A percentile compares a stretch with the other conserved stretches of the same genome.
Conservation (phyloP, 92 coral and sea anemone species). For the Epizoanthus stellaris region DNA sequence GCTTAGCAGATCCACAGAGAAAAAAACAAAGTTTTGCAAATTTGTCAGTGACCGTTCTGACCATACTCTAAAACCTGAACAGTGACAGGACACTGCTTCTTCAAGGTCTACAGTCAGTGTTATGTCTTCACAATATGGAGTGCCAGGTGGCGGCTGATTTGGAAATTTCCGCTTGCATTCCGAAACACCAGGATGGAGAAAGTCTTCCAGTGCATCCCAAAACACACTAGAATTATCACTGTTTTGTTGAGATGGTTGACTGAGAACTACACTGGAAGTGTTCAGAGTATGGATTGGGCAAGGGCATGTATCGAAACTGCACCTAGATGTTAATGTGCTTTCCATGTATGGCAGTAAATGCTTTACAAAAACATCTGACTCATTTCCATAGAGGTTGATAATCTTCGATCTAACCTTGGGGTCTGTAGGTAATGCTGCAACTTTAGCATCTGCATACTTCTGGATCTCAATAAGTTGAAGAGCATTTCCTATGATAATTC, state of each 20-base stretch:
- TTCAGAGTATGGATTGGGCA: slow-evolving; percentile 18
- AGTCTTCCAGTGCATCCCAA: slow-evolving; percentile 40
- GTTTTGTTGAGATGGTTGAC: slow-evolving; percentile 12
- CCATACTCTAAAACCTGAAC: slow-evolving; percentile 34
- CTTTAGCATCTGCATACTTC: slow-evolving; percentile 44
- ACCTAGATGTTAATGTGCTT: slow-evolving; percentile 40
- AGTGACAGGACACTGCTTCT: slow-evolving; percentile 46
- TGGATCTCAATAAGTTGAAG: slow-evolving; percentile 39
- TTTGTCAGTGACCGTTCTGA: slow-evolving; percentile 16
- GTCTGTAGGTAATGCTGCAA: slow-evolving; percentile 29
- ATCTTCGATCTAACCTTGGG: slow-evolving; percentile 36
- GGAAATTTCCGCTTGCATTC: slow-evolving; percentile 32
- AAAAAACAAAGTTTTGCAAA: slow-evolving; percentile 24
- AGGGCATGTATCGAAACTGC: slow-evolving; percentile 48
- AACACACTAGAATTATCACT: slow-evolving; percentile 4
- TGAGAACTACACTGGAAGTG: slow-evolving; percentile 14
- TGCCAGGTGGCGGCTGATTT: background rate
- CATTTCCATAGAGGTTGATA: slow-evolving; percentile 65
- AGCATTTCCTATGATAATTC: slow-evolving; percentile 22
- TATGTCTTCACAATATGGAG: slow-evolving; percentile 25
- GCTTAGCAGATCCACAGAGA: slow-evolving; percentile 53
- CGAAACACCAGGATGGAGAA: slow-evolving; percentile 45
- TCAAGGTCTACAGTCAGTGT: slow-evolving; percentile 18
- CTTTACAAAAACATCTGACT: slow-evolving; percentile 49
- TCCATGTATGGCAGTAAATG: slow-evolving; percentile 40